Conservation (phyloP, 2,113 vertebrate genomes). For the Pyrgilauda ruficollis region DNA sequence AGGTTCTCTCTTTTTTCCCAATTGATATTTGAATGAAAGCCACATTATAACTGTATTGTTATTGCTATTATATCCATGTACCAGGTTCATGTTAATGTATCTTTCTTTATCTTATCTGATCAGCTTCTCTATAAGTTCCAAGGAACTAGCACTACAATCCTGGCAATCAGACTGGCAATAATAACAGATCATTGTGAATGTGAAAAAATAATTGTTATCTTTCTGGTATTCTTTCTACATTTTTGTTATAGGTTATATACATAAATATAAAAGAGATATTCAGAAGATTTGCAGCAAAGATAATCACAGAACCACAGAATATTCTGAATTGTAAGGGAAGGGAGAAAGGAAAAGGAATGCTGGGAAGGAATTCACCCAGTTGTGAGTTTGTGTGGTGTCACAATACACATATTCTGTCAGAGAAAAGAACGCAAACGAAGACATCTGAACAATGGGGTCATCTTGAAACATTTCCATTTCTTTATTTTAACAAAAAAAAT, state of each 20-base stretch:
- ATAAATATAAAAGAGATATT: not conserved
- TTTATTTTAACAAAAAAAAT: too few species aligned
- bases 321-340: not conserved
- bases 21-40: not conserved
- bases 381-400: not conserved
- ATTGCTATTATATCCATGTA: not conserved
- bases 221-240: not conserved
- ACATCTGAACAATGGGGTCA: not conserved
- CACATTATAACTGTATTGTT: not conserved
- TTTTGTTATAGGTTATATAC: not conserved
- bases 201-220: not conserved
- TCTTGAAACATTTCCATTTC: not conserved
- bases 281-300: not conserved
- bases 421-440: not conserved
- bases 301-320: not conserved
- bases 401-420: not conserved
- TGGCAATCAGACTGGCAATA: not conserved
- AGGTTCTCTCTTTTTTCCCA: not conserved
- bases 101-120: not conserved
- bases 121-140: not conserved
- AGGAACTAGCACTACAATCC: not conserved
- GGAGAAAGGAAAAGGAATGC: not conserved
- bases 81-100: not conserved
- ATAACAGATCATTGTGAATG: not conserved
- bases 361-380: not conserved